Evolutionary conservation across 2,113 vertebrate genomes (phyloP), one percentile per base, ranked within the genome.

Genomic region (Agelaius tricolor): DNA sequence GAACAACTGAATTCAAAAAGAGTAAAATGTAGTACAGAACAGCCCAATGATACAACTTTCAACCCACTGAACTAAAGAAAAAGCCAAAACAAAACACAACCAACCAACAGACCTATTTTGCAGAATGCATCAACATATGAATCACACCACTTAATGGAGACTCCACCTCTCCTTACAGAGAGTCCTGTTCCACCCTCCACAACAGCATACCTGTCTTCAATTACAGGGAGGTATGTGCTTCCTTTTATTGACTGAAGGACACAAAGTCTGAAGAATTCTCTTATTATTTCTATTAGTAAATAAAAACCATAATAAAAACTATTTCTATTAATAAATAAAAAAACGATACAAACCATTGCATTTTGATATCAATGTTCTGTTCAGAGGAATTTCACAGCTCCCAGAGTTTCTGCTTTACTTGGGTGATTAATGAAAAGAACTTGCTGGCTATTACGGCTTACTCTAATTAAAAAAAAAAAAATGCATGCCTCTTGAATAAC

Each of bases 101-200:
- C 24, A 79, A 47, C 7, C 3, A 37, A 51, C 12, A 54, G 65
- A 89, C 30, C n/a, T 82, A 67, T 76, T 92, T 76, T 62, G 11
- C 57, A 68, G 73, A 93, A 75, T 10, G 33, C 61, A 81, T 55
- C 52, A 75, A 55, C 66, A 85, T 30, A 69, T 93, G 78, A 96
- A 77, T 91, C 55, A 84, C 57, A 69, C 46, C 13, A 41, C 1
- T 57, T n/a, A 80, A 20, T 43, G n/a, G 35, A 77, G 73, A 76
- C 92, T 96, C 89, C 88, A 72, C 89, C 84, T 76, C 94, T 81
- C 75, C 61, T 66, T 17, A 67, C 4, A 13, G 47, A 55, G 91
- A 71, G 62, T 91, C 28, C 44, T 3, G 35, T 87, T 90, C 89
- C 91, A 57, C 58, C 84, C 41, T 94, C n/a, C 81, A 65, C 73